phyloP scores from a whole-genome alignment of 2,888 invertebrate genomes.

The Spialia ferax region DNA sequence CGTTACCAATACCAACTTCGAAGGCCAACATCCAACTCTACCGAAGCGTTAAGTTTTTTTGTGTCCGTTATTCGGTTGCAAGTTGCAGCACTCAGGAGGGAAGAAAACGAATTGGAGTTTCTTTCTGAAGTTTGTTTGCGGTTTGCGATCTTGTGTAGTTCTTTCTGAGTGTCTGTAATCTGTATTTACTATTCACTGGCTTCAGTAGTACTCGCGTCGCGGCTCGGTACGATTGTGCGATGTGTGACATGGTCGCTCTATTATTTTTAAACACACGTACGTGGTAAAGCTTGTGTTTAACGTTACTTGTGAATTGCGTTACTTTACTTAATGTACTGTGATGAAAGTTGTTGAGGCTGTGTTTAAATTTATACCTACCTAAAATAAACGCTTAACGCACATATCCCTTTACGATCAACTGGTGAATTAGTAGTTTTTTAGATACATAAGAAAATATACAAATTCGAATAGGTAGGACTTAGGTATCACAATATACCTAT shows the following conservation, averaged over 20 bases:
- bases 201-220: constrained; percentile 67
- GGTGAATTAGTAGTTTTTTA: not conserved
- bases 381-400: constrained; percentile 5
- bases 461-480: too few species aligned
- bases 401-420: not conserved
- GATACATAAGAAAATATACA: too few species aligned
- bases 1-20: constrained; percentile 22
- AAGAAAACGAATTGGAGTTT: constrained; percentile 52
- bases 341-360: constrained; percentile 13
- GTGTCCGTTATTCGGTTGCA: constrained; percentile 27
- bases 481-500: too few species aligned
- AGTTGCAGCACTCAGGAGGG: constrained; percentile 24
- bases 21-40: constrained; percentile 30
- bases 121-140: constrained; percentile 65
- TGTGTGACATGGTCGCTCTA: constrained; percentile 49
- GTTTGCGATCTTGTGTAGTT: constrained; percentile 60
- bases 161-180: constrained; percentile 43
- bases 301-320: constrained; percentile 14
- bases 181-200: constrained; percentile 44
- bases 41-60: constrained; percentile 37
- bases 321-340: constrained; percentile 28
- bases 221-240: constrained; percentile 61
- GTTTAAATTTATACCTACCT: not conserved
- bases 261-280: constrained; percentile 20
- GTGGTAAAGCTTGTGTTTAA: constrained; percentile 22